Base-by-base conservation (phyloP, 2,113 vertebrate genomes). In the Carassius auratus region DNA sequence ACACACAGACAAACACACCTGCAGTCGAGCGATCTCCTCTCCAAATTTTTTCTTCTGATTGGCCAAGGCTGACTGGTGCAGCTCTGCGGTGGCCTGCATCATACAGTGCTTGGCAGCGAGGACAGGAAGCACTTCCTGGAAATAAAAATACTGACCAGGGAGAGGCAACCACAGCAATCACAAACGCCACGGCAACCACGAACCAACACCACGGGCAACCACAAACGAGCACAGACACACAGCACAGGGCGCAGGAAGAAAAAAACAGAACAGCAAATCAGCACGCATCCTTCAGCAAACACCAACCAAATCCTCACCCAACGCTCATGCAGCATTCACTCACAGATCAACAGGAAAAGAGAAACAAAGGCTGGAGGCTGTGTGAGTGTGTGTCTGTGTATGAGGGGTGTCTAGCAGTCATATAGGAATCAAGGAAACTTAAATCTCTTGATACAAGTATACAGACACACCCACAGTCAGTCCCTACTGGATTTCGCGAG, bases 61-160 rank as follows among this genome's bases (percentile, higher is more conserved):
- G 89, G 97, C 96, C 92, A 98, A 86, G 83, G 94, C 81, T 80
- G 97, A 96, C 85, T 99, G 98, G 92, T 99, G 96, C 86, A 97
- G 96, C 82, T 99, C 96, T 7, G 98, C 97, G 55, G 97, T 97
- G 91, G 97, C 98, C 91, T 99, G 98, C 98, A 99, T 97, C 93
- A 99, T 97, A 92, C 96, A 98, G 91, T 99, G 98, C 93, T 99
- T 99, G 83, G 98, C 98, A 84, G 97, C 97, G 93, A 99, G 93
- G 89, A 99, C 95, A 5, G 97, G 97, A 89, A 98, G 96, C 95
- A 99, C 97, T 95, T 99, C 98, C 97, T 99, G 98, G 96, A 99
- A 99, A 96, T 98, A 99, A 96, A 99, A 98, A 99, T 97, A 98
- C 98, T 99, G 95, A 98, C 97, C 96, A 98, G 96, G 97, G 95